Evolutionary conservation across 2,888 invertebrate species (phyloP), one percentile per base, ranked within the genome.

Genomic region (Synergus itoensis): DNA sequence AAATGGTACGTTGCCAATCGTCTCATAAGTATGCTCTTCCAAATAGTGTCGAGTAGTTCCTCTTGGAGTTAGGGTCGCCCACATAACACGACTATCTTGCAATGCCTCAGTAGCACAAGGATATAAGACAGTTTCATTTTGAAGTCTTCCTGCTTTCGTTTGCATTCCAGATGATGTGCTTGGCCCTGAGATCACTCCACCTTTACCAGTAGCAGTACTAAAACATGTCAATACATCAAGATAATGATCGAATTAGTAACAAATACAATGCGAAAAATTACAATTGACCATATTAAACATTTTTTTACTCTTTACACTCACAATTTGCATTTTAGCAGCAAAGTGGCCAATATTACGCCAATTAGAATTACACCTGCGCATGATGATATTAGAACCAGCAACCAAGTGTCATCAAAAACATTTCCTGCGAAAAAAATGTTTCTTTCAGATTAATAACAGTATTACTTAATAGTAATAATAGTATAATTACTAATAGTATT

Each of bases 21-120:
- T 91, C 86, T 92, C 92, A 79, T 92, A 91, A 18, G 91, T 91
- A 76, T 92, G 91, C 63, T 92, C 92, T 80, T 92, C 92, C 73
- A 92, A 84, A 82, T 92, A 96, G 91, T 97, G 97, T 36, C 96
- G 94, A 0, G 97, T 97, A 16, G 96, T 97, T 77, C 94, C 94
- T 28, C 96, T 94, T 0, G 97, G 97, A 0, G 97, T 97, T 12
- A 97, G 92, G 0, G 97, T 96, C 0, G 97, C 97, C 97, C 97
- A 97, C 67, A 96, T 93, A 2, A 96, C 94, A 9, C 96, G 93
- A 4, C 95, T 95, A 89, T 96, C 95, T 16, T 95, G 93, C 28
- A 94, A 94, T 18, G 94, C 92, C 75, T 93, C 94, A 41, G 94
- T 89, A 57, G 94, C 90, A 82, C 93, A 93, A 1, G 94, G 94